A percentile compares a stretch with the other conserved stretches of the same genome.
Conservation (phyloP, 2,797 vertebrate species). For the Chaetodon trifasciatus region DNA sequence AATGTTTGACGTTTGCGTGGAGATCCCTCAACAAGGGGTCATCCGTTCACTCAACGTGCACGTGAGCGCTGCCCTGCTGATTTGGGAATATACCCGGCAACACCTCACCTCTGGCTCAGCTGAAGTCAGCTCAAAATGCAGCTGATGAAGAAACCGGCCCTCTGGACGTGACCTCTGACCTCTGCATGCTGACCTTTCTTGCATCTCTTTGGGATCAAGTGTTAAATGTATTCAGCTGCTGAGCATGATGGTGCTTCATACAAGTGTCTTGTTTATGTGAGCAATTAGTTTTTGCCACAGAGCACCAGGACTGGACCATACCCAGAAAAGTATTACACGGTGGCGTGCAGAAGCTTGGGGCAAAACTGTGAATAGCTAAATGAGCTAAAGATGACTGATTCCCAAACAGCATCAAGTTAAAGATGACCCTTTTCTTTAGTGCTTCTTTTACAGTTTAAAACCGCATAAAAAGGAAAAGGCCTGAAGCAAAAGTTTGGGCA, state of each 20-base stretch:
- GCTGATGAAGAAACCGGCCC: conserved; percentile 23
- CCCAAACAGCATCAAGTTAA: too few species aligned
- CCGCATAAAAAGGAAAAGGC: too few species aligned
- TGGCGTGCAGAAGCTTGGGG: too few species aligned
- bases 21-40: conserved; percentile 96
- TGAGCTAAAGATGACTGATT: too few species aligned
- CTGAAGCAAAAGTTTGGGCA: too few species aligned
- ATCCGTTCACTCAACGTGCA: conserved; percentile 97
- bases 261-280: conserved; percentile 31
- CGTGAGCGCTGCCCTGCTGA: conserved; percentile 95
- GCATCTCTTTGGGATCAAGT: background rate
- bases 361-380: too few species aligned
- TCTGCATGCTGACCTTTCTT: background rate
- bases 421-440: too few species aligned
- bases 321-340: background rate
- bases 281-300: conserved; percentile 37
- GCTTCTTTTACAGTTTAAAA: too few species aligned
- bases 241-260: background rate
- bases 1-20: conserved; percentile 95
- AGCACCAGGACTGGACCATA: conserved; percentile 12
- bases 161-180: background rate
- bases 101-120: conserved; percentile 74
- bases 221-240: background rate
- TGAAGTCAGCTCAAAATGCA: conserved; percentile 8
- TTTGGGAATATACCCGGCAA: conserved; percentile 97